These are phyloP conservation scores for Epinephelus lanceolatus DNA, from an alignment of 2,113 vertebrate genomes.

Conservation along the genomic window DNA sequence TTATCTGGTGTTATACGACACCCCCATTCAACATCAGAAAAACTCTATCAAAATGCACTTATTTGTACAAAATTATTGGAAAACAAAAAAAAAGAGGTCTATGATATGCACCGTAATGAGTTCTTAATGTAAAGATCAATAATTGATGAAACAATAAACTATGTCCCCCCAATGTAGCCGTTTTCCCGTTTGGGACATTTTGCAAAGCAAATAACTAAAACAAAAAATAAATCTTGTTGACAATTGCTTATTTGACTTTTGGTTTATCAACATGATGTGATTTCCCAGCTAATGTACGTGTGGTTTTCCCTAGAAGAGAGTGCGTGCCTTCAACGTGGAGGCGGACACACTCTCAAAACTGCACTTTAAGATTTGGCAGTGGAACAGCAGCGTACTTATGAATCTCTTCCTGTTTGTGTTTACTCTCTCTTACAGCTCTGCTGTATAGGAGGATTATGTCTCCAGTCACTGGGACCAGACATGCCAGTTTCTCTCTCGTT, in stretches of 20 bases:
- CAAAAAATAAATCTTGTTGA: constrained; percentile 32
- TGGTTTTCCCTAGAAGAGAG: constrained; percentile 56
- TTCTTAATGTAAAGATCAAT: constrained; percentile 6
- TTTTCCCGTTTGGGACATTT: constrained; percentile 19
- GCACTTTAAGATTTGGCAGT: constrained; percentile 73
- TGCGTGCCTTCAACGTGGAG: constrained; percentile 59
- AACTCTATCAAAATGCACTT: neutral
- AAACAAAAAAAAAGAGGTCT: neutral
- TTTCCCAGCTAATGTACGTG: constrained; percentile 62
- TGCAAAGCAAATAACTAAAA: neutral
- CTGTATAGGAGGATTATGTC: constrained; percentile 57
- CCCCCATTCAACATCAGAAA: neutral
- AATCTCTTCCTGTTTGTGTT: constrained; percentile 84
- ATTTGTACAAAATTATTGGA: neutral
- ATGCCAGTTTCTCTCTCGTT: constrained; percentile 29
- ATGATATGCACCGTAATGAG: neutral
- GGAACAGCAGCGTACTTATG: constrained; percentile 67
- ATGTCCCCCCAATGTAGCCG: neutral
- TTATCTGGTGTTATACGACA: neutral
- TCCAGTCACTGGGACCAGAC: constrained; percentile 43
- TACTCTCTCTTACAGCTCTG: constrained; percentile 61
- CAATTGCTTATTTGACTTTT: constrained; percentile 31
- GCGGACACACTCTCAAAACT: constrained; percentile 55
- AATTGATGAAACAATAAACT: constrained; percentile 9
- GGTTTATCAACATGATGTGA: constrained; percentile 53